Base-by-base conservation (phyloP, 2,888 invertebrate species). In the Strigamia maritima region DNA sequence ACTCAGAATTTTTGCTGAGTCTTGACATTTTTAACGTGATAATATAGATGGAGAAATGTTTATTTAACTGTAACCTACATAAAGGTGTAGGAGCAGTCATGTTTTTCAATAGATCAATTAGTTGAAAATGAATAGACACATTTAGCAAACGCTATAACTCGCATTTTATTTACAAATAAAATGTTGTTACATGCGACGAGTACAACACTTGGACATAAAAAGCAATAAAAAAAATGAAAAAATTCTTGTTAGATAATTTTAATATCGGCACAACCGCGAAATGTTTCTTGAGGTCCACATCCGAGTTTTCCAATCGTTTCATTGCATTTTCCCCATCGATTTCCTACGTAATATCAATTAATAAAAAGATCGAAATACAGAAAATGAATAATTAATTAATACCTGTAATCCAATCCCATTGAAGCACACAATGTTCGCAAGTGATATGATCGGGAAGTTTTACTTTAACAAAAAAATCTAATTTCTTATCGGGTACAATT, bases 391-490 rank as follows among this genome's bases (percentile, higher is more conserved):
- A 80, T 82, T 10, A 14, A 14, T 14, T 10, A 14, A 80, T 82
- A 84, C 88, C 89, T 22, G 86, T 85, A 1, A 83, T 83, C 81
- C 89, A 90, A 44, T 87, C 87, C 90, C 90, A 90, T 79, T 89
- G 87, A 1, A 90, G 82, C 0, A 89, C 88, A 82, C 90, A 90
- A 74, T 88, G 88, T 0, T 86, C 81, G 82, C 90, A 90, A n/a
- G 83, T 86, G 22, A 90, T 76, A 1, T 84, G 84, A 4, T 82
- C 28, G 0, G 90, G 90, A 16, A 90, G 84, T 35, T 81, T 81
- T 1, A 88, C 82, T 40, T 2, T 7, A n/a, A 44, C 10, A 22
- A 14, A 12, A 44, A 40, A 76, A 22, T 76, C n/a, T 38, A 44
- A 38, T 24, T 76, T 40, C 22, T 44, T 44, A 12, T 38, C 40